A percentile compares a stretch with the other conserved stretches of the same genome.
These are phyloP conservation scores for Antitype chi DNA, from an alignment of 2,888 invertebrate species.

Conservation along the genomic window DNA sequence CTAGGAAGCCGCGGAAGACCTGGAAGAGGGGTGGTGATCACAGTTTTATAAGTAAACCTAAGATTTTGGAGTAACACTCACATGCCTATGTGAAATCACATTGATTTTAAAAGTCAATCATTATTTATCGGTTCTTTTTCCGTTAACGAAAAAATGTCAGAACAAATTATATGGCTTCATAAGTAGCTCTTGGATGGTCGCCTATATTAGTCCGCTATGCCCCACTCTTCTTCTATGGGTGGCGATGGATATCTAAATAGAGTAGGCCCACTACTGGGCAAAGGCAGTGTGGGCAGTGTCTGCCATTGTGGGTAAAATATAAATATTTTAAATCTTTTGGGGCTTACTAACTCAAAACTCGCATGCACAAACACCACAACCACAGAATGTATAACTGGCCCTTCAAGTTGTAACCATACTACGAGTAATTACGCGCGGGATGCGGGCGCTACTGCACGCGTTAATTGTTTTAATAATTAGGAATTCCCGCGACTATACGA, in stretches of 20 bases:
- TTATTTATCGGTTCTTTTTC: neutral
- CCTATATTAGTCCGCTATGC: too few species aligned
- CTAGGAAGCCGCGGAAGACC: conserved; percentile 98
- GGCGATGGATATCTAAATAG: neutral
- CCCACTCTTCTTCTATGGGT: neutral
- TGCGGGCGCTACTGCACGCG: too few species aligned
- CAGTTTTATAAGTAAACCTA: neutral
- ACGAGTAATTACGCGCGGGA: too few species aligned
- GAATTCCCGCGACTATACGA: too few species aligned
- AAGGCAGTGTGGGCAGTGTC: too few species aligned
- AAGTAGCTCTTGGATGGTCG: neutral
- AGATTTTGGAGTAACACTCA: neutral
- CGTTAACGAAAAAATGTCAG: neutral
- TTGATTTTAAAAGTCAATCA: neutral
- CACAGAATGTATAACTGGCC: neutral
- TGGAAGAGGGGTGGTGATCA: conserved; percentile 57
- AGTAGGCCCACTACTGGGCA: too few species aligned
- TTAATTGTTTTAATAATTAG: too few species aligned
- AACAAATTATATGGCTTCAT: neutral
- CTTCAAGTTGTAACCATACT: too few species aligned
- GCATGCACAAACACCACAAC: conserved; percentile 29
- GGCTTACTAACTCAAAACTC: conserved; percentile 9
- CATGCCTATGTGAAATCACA: neutral
- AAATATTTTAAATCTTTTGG: neutral
- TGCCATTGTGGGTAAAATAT: neutral